Evolutionary conservation across 1,140 invertebrate genomes (phyloP).

Genomic region (Ips typographus): DNA sequence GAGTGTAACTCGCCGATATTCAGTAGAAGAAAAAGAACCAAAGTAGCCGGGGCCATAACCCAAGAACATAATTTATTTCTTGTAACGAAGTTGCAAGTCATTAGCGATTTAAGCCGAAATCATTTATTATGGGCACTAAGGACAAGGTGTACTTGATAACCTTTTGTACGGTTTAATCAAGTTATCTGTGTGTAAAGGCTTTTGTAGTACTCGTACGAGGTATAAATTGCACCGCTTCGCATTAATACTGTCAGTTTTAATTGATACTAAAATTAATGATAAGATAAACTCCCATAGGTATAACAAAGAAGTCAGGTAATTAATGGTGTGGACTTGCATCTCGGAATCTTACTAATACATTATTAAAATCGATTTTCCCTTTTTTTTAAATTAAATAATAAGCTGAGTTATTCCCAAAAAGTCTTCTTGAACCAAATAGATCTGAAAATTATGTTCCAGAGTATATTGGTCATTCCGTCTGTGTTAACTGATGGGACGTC

Average conservation of each 20-base stretch:
- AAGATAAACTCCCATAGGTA: conserved; percentile 8
- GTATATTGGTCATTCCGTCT: too few relatives aligned
- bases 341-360: not conserved
- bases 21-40: conserved; percentile 7
- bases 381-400: not conserved
- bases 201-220: conserved; percentile 3
- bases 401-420: too few relatives aligned
- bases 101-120: conserved; percentile 12
- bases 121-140: conserved; percentile 14
- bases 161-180: conserved; percentile 16
- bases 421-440: too few relatives aligned
- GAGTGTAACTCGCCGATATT: conserved; percentile 9
- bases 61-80: conserved; percentile 21
- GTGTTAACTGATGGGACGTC: too few relatives aligned
- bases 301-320: conserved; percentile 8
- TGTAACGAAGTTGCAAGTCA: conserved; percentile 6
- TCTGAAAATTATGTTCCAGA: too few relatives aligned
- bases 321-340: conserved; percentile 6
- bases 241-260: conserved; percentile 11
- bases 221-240: conserved; percentile 12
- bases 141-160: conserved; percentile 10
- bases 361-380: not conserved
- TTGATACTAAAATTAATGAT: conserved; percentile 14
- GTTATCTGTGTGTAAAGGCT: conserved; percentile 12
- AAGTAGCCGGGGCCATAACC: conserved; percentile 13